Percentiles rank a stretch among this genome's conserved stretches.
These are phyloP conservation scores for Trachelus iudaicus DNA, from an alignment of 2,888 invertebrate species.

Conservation along the genomic window DNA sequence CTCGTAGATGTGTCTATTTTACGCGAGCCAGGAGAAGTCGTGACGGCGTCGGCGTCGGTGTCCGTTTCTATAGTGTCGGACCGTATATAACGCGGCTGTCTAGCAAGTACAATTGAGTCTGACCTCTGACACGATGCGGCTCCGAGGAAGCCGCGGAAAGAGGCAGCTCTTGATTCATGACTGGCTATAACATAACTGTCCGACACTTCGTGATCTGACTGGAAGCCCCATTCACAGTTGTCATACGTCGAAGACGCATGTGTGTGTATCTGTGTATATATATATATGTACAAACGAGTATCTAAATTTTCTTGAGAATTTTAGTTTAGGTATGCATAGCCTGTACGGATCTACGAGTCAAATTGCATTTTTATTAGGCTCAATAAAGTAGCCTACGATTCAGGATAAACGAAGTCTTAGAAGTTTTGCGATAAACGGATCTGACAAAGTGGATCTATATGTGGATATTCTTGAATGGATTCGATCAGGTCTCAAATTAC, in stretches of 20 bases:
- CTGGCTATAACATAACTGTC: constrained; percentile 31
- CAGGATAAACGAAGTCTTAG: constrained; percentile 36
- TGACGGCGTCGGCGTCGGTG: too few relatives aligned
- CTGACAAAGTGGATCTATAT: constrained; percentile 40
- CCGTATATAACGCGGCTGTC: constrained; percentile 30
- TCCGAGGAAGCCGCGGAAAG: constrained; percentile 36
- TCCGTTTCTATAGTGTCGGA: too few relatives aligned
- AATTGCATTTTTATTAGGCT: too few relatives aligned
- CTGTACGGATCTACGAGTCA: too few relatives aligned
- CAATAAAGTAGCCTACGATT: too few relatives aligned
- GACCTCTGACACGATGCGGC: constrained; percentile 37
- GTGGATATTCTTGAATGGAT: constrained; percentile 25
- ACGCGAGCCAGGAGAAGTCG: too few relatives aligned
- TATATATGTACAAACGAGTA: too few relatives aligned
- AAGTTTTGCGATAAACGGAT: constrained; percentile 42
- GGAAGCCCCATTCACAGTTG: not conserved
- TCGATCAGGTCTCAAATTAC: constrained; percentile 4
- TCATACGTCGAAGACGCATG: too few relatives aligned
- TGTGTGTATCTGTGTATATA: too few relatives aligned
- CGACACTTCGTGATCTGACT: constrained; percentile 32
- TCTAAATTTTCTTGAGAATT: too few relatives aligned
- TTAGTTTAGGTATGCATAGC: too few relatives aligned
- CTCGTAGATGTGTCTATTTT: too few relatives aligned
- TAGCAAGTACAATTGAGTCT: constrained; percentile 40
- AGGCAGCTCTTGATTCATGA: constrained; percentile 43